Base-by-base conservation (phyloP, 2,113 vertebrate species). In the Pyrgilauda ruficollis region DNA sequence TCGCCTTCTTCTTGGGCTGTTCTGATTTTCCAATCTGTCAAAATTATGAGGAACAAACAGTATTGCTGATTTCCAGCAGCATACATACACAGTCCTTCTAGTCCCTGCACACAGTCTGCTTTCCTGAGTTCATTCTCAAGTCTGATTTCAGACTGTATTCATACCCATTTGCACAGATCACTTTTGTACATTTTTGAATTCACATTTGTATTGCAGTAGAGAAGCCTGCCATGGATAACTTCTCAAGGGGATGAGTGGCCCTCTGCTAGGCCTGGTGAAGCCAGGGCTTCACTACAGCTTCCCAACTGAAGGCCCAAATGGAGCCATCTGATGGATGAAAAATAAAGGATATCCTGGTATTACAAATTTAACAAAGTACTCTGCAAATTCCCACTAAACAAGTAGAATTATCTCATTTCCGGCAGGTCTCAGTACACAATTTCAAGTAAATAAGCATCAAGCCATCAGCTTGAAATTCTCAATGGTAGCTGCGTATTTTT, bases 371-470 rank as follows among this genome's bases (percentile, higher is more conserved):
- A 53, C 13, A 3, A 86, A 68, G 30, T 83, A 24, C 67, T 68
- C 15, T 5, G 6, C 10, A 46, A 72, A 79, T 72, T 37, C 67
- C 46, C 33, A 59, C 23, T 76, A 68, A 93, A 83, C 20, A 84
- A 72, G 58, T 30, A 68, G 53, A 79, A 83, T 76, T 50, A 79
- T 31, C 47, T 64, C 6, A 67, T 79, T 92, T 44, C 92, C 69
- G 78, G 56, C 66, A 70, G 59, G 62, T 49, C 75, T 88, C 62
- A 83, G 62, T 53, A 64, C 33, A 44, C 52, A 76, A 43, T 89
- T 89, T 88, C 67, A 43, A 78, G 31, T 47, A 78, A 95, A 75
- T 63, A 88, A 67, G 52, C 49, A 79, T 55, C 56, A 70, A 67
- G 43, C 44, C 56, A 77, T 67, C 66, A 83, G 28, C 52, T 49